Evolutionary conservation across 2,797 vertebrate species (phyloP), one percentile per base, ranked within the genome.

Genomic region (Pseudochaenichthys georgianus): DNA sequence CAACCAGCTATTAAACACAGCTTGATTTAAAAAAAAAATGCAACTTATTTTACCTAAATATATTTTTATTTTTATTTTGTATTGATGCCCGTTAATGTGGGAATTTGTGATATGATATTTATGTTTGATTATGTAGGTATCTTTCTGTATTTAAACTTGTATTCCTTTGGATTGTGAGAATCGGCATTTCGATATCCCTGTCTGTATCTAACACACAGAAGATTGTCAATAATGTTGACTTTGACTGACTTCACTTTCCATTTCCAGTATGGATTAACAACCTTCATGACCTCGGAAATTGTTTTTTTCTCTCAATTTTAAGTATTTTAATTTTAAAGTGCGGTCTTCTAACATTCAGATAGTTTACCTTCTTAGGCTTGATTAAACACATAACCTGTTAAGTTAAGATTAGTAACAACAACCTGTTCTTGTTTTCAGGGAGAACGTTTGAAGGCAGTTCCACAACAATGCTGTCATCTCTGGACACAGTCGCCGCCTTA

Each of bases 371-470:
- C 5, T n/a, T 10, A 58, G 46, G 59, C 19, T 8, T 41, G 8
- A 38, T 38, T 1, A 9, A 38, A 38, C 3, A 59, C 10, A 60
- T 28, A 15, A 1, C 9, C 34, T n/a, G 48, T 64, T 61, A 1
- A 50, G 15, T 69, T 60, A 17, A 60, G 4, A 31, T 23, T 41
- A 72, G 48, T 61, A 8, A 62, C 6, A 7, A 38, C 34, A 73
- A 62, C 34, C 2, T 62, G 11, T 46, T 72, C 2, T 62, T 69
- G 0, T 62, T 71, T 92, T 4, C 87, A 99, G 98, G 98, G 76
- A 95, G 98, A 86, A 97, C 97, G 83, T 99, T 99, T 79, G 98
- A 99, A 89, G 98, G 98, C 66, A 97, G 90, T 5, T 90, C 97
- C 4, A 95, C 95, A 62, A 98, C 96, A 48, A 99, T 99, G 98